Conservation (phyloP, 23 tunicate genomes). For the Oikopleura dioica region DNA sequence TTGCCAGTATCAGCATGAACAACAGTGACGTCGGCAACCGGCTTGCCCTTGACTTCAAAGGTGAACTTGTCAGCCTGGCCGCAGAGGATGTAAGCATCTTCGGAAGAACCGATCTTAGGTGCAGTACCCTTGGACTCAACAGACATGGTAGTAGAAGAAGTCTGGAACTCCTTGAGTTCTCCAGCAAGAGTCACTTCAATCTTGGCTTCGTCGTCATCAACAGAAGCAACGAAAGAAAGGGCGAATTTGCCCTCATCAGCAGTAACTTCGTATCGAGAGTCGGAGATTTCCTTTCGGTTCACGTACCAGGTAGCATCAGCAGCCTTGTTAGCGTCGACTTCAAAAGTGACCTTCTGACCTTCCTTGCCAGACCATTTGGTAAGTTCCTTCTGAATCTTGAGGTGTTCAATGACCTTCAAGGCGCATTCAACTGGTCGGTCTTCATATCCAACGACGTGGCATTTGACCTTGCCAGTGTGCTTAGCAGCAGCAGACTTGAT, state of each 20-base stretch:
- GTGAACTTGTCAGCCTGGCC: neutral
- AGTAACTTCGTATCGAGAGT: conserved; percentile 26
- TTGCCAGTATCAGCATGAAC: neutral
- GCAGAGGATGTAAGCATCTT: neutral
- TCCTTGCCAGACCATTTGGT: neutral
- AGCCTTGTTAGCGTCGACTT: neutral
- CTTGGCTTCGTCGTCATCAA: neutral
- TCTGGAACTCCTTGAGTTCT: neutral
- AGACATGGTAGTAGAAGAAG: neutral
- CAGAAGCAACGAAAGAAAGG: neutral
- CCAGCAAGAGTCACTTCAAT: neutral
- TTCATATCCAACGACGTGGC: neutral
- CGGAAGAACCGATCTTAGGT: neutral
- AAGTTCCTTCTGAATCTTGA: neutral
- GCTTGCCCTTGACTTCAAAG: neutral
- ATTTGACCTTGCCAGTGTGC: neutral
- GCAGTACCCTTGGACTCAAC: neutral
- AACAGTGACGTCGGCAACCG: neutral
- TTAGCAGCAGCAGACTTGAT: neutral
- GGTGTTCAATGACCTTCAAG: neutral
- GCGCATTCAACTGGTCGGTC: neutral
- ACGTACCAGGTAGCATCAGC: conserved; percentile 9
- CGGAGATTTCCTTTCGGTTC: conserved; percentile 40
- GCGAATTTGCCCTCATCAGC: neutral
- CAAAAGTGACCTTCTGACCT: neutral